These are phyloP conservation scores for Xerus rutilus DNA, from an alignment of 2,797 vertebrate species.

Conservation along the genomic window DNA sequence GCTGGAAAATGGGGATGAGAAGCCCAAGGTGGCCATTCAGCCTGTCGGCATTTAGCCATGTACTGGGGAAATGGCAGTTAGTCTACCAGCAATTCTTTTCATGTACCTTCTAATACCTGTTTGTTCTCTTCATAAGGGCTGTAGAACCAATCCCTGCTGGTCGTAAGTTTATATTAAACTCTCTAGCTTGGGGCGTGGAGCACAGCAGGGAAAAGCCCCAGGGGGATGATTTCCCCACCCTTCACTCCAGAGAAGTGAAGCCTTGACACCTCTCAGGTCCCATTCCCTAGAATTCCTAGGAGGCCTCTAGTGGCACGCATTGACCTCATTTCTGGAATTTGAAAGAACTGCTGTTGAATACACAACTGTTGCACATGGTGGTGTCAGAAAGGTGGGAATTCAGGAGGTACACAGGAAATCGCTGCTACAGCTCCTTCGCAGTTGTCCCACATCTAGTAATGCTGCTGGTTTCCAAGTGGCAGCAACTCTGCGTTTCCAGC, in stretches of 20 bases:
- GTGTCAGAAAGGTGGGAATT: not conserved
- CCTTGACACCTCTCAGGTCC: not conserved
- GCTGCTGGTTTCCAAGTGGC: too few relatives aligned
- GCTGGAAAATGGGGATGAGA: not conserved
- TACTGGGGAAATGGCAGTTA: not conserved
- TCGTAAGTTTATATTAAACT: not conserved
- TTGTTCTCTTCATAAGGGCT: not conserved
- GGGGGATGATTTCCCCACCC: too few relatives aligned
- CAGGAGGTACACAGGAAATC: not conserved
- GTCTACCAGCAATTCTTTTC: not conserved
- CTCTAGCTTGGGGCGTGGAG: not conserved
- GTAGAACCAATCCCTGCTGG: rapidly evolving
- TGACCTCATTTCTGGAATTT: not conserved
- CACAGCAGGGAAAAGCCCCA: not conserved
- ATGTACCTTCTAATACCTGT: not conserved
- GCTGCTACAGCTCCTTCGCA: not conserved
- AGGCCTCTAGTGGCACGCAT: not conserved
- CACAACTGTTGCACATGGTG: rapidly evolving
- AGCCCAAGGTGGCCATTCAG: not conserved
- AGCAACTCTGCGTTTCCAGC: not conserved
- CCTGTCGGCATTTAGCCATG: not conserved
- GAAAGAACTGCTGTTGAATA: not conserved
- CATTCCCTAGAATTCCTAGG: not conserved
- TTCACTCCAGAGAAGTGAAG: not conserved
- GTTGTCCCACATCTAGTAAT: not conserved